Base-by-base conservation (phyloP, 2,797 vertebrate species). In the Pseudochaenichthys georgianus region DNA sequence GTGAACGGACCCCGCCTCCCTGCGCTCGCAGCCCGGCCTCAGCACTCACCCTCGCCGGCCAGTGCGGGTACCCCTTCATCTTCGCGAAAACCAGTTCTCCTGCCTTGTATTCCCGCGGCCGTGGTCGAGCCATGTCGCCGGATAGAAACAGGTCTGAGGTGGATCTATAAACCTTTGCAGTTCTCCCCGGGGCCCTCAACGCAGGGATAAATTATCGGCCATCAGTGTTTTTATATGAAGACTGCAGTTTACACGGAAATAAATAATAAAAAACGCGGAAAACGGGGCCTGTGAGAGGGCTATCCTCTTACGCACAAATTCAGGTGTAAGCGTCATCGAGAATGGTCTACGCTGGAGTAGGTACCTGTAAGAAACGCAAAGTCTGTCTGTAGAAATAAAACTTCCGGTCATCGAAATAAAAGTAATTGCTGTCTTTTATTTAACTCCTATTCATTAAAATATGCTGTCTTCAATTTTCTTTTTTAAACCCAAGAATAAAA, bases 61-160 rank as follows among this genome's bases (percentile, higher is more conserved):
- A 97, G 94, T 98, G 96, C 93, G 96, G 97, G 93, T 98, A 97
- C 88, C 96, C 97, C 87, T 98, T 98, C 96, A 98, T 98, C 86
- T 97, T 97, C 69, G 97, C 97, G 91, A 97, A 98, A 71, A 98
- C 96, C 95, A 98, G 79, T 78, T 98, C 97, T 89, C 97, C 97
- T 75, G 97, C 96, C 94, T 97, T 97, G 95, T 96, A 98, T 46
- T 97, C 97, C 90, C 96, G 96, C 93, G 96, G 96, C 94, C 97
- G 96, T 89, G 97, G 97, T 76, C 97, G 96, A 94, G 96, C 96
- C 97, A 98, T 98, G 77, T 82, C 84, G 19, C 67, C 64, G 68
- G 66, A 77, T 64, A 13, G n/a, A 2, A 4, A 52, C 68, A 53
- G 31, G 16, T 61, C 55, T 67, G 48, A 62, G 47, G 16, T 64